Conservation (phyloP, 2,113 vertebrate genomes). For the Willisornis vidua region DNA sequence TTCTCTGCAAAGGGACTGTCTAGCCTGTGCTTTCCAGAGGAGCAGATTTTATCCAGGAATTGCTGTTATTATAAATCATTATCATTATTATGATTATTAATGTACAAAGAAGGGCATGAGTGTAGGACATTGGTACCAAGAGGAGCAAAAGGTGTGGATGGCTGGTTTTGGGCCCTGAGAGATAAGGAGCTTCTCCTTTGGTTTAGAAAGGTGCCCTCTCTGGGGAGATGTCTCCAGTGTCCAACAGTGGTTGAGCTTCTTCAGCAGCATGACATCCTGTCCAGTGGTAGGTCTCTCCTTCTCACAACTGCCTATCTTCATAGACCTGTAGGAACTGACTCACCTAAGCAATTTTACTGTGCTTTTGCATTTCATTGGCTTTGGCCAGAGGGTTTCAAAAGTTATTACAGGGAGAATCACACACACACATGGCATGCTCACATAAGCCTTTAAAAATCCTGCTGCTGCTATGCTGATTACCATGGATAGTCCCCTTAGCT, state of each 20-base stretch:
- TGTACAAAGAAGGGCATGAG: neutral
- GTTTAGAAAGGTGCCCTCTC: neutral
- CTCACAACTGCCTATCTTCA: neutral
- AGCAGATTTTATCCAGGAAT: neutral
- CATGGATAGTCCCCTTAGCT: slow-evolving; percentile 41
- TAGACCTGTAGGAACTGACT: neutral
- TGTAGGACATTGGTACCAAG: accelerated
- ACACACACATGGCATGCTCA: neutral
- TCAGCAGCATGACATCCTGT: neutral
- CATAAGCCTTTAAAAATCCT: slow-evolving; percentile 39
- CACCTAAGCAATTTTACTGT: neutral
- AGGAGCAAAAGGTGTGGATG: accelerated
- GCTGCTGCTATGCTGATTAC: slow-evolving; percentile 23
- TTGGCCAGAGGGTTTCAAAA: neutral
- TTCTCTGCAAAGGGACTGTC: neutral
- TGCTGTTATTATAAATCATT: neutral
- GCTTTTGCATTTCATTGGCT: slow-evolving; percentile 2
- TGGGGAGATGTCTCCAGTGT: neutral
- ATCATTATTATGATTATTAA: neutral
- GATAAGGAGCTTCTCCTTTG: neutral
- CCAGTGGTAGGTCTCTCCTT: neutral
- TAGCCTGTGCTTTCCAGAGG: neutral
- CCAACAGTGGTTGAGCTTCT: neutral
- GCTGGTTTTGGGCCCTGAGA: neutral
- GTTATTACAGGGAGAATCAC: neutral